Conservation (phyloP, 2,888 invertebrate genomes). For the Anthophora plumipes region DNA sequence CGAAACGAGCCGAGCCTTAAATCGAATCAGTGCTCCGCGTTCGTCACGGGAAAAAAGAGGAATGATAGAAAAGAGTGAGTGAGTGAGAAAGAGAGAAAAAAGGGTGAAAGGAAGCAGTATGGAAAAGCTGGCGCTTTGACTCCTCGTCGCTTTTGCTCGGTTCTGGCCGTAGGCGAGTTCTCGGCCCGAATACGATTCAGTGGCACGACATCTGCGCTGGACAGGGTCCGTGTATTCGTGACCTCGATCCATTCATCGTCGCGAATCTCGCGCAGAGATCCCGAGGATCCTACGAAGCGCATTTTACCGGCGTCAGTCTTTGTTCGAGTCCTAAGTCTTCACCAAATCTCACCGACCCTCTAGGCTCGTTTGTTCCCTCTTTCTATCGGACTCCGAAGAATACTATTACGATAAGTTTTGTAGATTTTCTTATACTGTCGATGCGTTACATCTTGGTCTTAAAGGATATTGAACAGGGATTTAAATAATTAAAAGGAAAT, state of each 20-base stretch:
- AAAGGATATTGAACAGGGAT: no score
- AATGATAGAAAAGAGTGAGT: not conserved
- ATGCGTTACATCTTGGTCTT: no score
- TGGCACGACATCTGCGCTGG: constrained; percentile 62
- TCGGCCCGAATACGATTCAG: constrained; percentile 67
- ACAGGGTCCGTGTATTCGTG: constrained; percentile 70
- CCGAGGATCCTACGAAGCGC: constrained; percentile 16
- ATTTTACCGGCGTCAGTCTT: constrained; percentile 44
- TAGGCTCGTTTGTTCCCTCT: constrained; percentile 25
- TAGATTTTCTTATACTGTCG: not conserved
- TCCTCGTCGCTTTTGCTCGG: constrained; percentile 25
- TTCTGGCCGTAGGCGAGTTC: constrained; percentile 51
- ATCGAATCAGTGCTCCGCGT: not conserved
- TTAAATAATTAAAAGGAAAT: no score
- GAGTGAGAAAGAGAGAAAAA: no score
- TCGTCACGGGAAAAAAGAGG: not conserved
- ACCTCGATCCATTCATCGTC: constrained; percentile 78
- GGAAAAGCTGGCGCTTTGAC: constrained; percentile 19
- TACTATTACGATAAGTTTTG: no score
- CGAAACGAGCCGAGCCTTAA: not conserved
- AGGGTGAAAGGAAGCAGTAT: not conserved
- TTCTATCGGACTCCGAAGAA: not conserved
- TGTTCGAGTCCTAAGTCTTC: constrained; percentile 42
- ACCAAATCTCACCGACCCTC: constrained; percentile 29
- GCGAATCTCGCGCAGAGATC: constrained; percentile 62